phyloP scores from a whole-genome alignment of 53 echinoderm and acorn worm genomes.

The Apostichopus leukothele region DNA sequence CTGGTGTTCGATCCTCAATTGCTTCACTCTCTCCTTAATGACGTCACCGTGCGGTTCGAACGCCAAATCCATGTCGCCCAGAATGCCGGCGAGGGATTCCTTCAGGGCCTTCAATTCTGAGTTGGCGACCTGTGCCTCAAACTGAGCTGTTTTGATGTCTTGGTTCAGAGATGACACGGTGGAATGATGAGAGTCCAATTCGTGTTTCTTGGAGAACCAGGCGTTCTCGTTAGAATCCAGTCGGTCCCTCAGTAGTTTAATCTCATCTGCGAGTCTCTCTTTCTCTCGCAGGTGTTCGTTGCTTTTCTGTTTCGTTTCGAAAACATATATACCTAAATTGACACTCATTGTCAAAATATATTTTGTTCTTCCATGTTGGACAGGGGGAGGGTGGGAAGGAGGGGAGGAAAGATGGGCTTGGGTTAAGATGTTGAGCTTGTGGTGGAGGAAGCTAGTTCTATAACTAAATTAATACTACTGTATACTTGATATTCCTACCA shows the following conservation, averaged over 20 bases:
- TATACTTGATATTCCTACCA: too few relatives aligned
- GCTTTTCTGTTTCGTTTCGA: constrained; percentile 58
- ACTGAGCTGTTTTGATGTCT: constrained; percentile 67
- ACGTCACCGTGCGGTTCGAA: constrained; percentile 65
- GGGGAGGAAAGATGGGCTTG: too few relatives aligned
- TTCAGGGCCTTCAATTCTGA: constrained; percentile 79
- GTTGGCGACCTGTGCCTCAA: constrained; percentile 81
- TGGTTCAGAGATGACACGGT: constrained; percentile 58
- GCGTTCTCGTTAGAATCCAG: constrained; percentile 66
- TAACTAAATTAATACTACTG: too few relatives aligned
- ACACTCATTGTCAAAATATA: too few relatives aligned
- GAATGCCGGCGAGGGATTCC: constrained; percentile 79
- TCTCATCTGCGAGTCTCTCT: constrained; percentile 78
- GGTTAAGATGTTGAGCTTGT: too few relatives aligned
- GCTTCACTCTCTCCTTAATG: constrained; percentile 79
- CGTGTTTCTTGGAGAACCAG: constrained; percentile 62
- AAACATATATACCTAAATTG: too few relatives aligned
- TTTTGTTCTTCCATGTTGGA: too few relatives aligned
- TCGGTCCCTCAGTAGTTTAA: constrained; percentile 73
- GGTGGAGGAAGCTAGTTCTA: too few relatives aligned
- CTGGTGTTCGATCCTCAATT: constrained; percentile 59
- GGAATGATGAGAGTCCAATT: constrained; percentile 72
- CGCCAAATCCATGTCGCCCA: constrained; percentile 51
- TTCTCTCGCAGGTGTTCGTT: constrained; percentile 65
- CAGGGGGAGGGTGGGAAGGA: too few relatives aligned